Conservation (phyloP, 2,797 vertebrate species). For the Premnoplex brunnescens region DNA sequence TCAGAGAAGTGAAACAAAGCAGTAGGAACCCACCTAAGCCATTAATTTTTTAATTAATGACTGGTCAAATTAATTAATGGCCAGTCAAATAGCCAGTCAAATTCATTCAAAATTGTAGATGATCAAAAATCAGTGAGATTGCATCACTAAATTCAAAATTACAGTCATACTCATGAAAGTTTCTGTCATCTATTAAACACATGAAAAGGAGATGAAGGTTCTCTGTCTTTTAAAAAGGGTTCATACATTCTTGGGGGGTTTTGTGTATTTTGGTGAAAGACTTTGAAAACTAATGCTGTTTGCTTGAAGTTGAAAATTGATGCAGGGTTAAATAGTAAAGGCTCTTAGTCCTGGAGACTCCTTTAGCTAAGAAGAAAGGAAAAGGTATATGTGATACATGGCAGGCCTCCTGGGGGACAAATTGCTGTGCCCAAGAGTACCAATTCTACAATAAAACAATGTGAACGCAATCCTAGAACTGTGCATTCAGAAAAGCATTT, state of each 20-base stretch:
- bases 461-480: background rate
- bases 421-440: background rate
- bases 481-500: background rate
- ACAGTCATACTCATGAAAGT: background rate
- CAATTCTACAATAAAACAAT: background rate
- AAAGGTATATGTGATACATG: background rate
- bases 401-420: background rate
- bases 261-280: background rate
- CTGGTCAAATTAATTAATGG: background rate
- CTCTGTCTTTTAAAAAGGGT: background rate
- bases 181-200: background rate
- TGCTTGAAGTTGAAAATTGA: background rate
- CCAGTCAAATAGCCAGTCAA: background rate
- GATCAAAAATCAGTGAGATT: constrained; percentile 27
- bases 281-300: background rate
- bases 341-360: background rate
- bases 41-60: background rate
- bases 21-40: background rate
- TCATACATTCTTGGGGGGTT: background rate
- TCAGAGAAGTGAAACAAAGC: background rate
- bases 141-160: background rate
- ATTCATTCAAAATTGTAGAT: constrained; percentile 6
- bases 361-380: background rate
- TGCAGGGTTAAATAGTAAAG: background rate
- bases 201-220: constrained; percentile 24